Evolutionary conservation across 2,888 invertebrate genomes (phyloP).

Genomic region (Drosophila parthenogenetica): DNA sequence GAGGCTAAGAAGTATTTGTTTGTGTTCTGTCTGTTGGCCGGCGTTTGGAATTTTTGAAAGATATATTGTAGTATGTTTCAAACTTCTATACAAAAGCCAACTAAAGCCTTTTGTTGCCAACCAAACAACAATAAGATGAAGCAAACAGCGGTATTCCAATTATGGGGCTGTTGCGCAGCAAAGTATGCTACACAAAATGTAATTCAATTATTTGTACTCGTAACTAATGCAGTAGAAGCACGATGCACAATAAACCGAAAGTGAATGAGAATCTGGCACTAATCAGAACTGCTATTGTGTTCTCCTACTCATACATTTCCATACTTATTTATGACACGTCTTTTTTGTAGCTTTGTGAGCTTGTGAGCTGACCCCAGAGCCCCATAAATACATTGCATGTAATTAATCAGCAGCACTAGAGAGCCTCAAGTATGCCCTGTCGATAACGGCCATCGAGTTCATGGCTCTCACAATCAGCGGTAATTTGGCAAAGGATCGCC

Average conservation of each 20-base stretch:
- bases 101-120: constrained; percentile 69
- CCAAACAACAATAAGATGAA: constrained; percentile 24
- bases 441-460: constrained; percentile 50
- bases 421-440: constrained; percentile 24
- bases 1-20: constrained; percentile 8
- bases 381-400: constrained; percentile 70
- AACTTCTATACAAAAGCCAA: constrained; percentile 54
- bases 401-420: constrained; percentile 63
- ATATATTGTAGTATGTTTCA: constrained; percentile 29
- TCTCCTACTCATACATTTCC: background rate
- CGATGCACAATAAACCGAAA: background rate
- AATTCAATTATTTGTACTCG: constrained; percentile 62
- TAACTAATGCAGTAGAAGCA: constrained; percentile 28
- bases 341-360: constrained; percentile 32
- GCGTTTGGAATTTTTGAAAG: constrained; percentile 36
- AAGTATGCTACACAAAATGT: constrained; percentile 59
- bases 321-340: constrained; percentile 61
- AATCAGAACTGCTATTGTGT: constrained; percentile 59
- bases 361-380: constrained; percentile 17
- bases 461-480: constrained; percentile 34
- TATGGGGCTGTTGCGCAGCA: constrained; percentile 43
- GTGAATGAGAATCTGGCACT: constrained; percentile 31
- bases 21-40: constrained; percentile 18
- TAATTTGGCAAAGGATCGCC: constrained; percentile 62
- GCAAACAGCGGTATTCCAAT: constrained; percentile 49